Conservation (phyloP, 2,113 vertebrate genomes). For the Malurus cyaneus region DNA sequence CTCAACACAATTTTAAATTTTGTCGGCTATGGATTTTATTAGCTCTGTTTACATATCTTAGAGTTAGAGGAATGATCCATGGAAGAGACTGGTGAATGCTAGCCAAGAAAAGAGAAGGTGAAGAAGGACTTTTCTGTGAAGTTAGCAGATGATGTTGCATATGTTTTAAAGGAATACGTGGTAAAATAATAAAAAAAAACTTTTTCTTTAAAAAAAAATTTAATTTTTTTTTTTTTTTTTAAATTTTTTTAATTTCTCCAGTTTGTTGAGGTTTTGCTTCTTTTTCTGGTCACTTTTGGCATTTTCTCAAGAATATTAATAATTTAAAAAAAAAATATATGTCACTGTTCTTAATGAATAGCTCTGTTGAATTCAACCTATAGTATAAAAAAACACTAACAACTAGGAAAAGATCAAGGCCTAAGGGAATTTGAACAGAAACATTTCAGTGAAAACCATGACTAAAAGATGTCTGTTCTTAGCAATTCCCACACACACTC, state of each 20-base stretch:
- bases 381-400: neutral
- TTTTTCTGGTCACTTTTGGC: neutral
- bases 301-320: neutral
- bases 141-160: neutral
- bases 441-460: conserved; percentile 26
- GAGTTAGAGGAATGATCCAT: neutral
- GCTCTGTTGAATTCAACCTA: neutral
- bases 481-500: neutral
- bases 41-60: neutral
- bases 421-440: conserved; percentile 15
- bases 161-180: neutral
- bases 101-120: neutral
- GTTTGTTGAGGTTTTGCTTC: neutral
- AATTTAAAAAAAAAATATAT: too few relatives aligned
- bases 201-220: neutral
- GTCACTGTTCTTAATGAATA: conserved; percentile 47
- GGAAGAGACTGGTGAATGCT: neutral
- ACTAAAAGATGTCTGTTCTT: conserved; percentile 23
- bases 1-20: rapidly evolving
- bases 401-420: neutral
- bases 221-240: neutral
- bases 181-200: neutral
- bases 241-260: neutral
- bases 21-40: neutral
- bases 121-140: neutral